Base-by-base conservation (phyloP, 2,797 vertebrate genomes). In the Amphiprion clarkii region DNA sequence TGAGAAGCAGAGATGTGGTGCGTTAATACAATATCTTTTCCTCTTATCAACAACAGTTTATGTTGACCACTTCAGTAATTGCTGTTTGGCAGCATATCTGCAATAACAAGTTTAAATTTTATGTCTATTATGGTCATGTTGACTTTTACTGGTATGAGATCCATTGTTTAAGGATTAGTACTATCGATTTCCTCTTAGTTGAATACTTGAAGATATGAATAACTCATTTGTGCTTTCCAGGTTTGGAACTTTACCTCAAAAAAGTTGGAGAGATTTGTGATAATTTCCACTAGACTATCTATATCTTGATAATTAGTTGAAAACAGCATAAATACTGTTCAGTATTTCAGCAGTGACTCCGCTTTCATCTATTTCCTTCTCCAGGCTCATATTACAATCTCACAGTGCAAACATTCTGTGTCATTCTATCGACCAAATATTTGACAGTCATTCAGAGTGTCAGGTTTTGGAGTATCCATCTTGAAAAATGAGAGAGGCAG, bases 1-100 rank as follows among this genome's bases (percentile, higher is more conserved):
- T 8, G 80, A 86, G 54, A 54, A 81, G 72, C 81, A 78, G 74
- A 76, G 64, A 67, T 79, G 79, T 36, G 73, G 76, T 74, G 14
- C 67, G 51, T 65, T 70, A 44, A 62, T 63, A 54, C 60, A 72
- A 60, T 29, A 31, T 49, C 12, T 23, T 62, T 84, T 82, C 72
- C 66, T 81, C 33, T 51, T 61, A 70, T 61, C 67, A 54, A 44
- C 54, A 14, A 21, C 33, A 62, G 10, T 67, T 71, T 31, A 48
- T 57, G 60, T 39, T 64, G 53, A 77, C 69, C 54, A 55, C 63
- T 63, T 85, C 19, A 57, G 2, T 21, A 44, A 23, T 56, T 85
- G 74, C 81, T 72, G 71, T 87, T 83, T 81, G 23, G 59, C 69
- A 61, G 21, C 48, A 23, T 3, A 27, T 61, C 21, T 68, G 25